Evolutionary conservation across 1,140 invertebrate genomes (phyloP).

Genomic region (Yoshiicerus persimilis): DNA sequence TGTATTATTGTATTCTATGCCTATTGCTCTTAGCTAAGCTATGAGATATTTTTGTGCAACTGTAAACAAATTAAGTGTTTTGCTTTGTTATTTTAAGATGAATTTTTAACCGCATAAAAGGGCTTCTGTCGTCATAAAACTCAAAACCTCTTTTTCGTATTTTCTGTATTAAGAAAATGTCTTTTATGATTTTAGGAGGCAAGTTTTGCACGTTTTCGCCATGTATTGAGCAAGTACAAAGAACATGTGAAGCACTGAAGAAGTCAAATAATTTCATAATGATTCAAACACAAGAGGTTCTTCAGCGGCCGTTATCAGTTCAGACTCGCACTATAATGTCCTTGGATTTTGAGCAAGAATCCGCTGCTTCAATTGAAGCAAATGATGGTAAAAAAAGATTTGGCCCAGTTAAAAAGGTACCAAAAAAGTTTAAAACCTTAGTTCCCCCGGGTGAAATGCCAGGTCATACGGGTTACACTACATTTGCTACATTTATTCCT

Average conservation of each 20-base stretch:
- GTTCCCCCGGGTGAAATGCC: constrained; percentile 69
- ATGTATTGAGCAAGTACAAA: constrained; percentile 96
- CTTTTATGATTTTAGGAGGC: constrained; percentile 65
- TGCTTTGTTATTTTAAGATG: too few relatives aligned
- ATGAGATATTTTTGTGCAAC: too few relatives aligned
- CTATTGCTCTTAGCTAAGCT: too few relatives aligned
- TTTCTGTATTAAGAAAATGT: neutral
- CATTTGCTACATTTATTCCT: constrained; percentile 81
- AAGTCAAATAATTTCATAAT: constrained; percentile 73
- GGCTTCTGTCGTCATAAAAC: too few relatives aligned
- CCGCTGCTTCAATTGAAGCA: neutral
- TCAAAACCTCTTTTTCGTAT: too few relatives aligned
- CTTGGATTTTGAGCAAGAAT: constrained; percentile 41
- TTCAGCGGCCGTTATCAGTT: constrained; percentile 79
- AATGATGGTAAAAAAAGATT: constrained; percentile 19
- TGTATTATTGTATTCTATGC: too few relatives aligned
- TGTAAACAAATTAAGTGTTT: too few relatives aligned
- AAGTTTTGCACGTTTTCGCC: constrained; percentile 95
- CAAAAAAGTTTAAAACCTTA: constrained; percentile 66
- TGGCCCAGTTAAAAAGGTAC: constrained; percentile 51
- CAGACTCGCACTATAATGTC: constrained; percentile 69
- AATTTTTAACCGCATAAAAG: too few relatives aligned
- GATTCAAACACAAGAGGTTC: constrained; percentile 81
- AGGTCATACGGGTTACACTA: constrained; percentile 93
- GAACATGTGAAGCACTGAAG: constrained; percentile 71